Evolutionary conservation across 2,797 vertebrate species (phyloP).

Genomic region (Loriculus beryllinus): DNA sequence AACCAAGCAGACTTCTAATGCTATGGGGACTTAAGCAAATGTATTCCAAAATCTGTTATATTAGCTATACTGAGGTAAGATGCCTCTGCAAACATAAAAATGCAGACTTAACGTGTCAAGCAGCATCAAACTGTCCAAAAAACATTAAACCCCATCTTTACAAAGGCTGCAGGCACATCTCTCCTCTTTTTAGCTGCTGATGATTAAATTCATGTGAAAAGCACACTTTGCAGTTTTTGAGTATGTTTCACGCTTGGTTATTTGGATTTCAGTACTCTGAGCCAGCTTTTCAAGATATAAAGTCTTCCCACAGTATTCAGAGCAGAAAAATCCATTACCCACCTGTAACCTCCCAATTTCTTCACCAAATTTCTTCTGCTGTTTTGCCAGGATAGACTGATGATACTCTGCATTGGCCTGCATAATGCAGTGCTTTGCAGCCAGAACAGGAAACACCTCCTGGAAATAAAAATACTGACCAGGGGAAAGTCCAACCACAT

Average conservation of each 20-base stretch:
- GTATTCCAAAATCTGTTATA: background rate
- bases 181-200: background rate
- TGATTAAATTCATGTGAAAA: background rate
- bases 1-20: background rate
- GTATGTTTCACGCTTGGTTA: background rate
- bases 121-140: background rate
- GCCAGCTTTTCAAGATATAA: background rate
- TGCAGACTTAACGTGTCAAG: background rate
- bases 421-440: conserved; percentile 98
- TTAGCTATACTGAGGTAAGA: background rate
- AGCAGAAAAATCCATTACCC: background rate
- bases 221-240: background rate
- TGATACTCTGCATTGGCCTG: conserved; percentile 95
- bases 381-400: conserved; percentile 91
- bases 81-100: background rate
- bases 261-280: background rate
- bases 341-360: conserved; percentile 97
- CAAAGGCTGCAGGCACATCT: background rate
- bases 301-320: background rate
- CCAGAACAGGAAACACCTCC: conserved; percentile 97
- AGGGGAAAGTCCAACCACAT: conserved; percentile 89
- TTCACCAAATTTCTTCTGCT: conserved; percentile 97
- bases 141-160: background rate
- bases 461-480: conserved; percentile 99
- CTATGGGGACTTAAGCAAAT: background rate